Evolutionary conservation across 1,140 invertebrate genomes (phyloP).

Genomic region (Conopomorpha cramerella): DNA sequence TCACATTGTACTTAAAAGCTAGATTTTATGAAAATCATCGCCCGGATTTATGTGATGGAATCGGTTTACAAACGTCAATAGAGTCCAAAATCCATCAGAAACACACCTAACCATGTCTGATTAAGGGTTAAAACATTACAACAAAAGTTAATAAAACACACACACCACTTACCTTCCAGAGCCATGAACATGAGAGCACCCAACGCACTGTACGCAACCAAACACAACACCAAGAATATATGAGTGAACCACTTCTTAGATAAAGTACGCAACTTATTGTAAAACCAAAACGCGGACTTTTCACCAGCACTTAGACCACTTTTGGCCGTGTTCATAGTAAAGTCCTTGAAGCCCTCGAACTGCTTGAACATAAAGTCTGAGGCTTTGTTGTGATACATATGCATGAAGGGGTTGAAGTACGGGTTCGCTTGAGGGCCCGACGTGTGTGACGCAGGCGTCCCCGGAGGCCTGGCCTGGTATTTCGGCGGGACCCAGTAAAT

Average conservation of each 20-base stretch:
- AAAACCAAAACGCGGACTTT: conserved; percentile 78
- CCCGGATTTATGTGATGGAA: too few species aligned
- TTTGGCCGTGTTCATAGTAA: conserved; percentile 72
- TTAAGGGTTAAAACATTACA: conserved; percentile 4
- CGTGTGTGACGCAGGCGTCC: conserved; percentile 51
- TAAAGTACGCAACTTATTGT: conserved; percentile 75
- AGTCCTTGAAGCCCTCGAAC: conserved; percentile 75
- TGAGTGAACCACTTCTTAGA: conserved; percentile 88
- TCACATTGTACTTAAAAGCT: too few species aligned
- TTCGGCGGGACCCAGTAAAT: conserved; percentile 48
- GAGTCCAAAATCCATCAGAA: too few species aligned
- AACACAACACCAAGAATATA: conserved; percentile 78
- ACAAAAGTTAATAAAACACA: too few species aligned
- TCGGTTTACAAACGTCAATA: too few species aligned
- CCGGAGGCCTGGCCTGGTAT: conserved; percentile 39
- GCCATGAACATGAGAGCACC: conserved; percentile 78
- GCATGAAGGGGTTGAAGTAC: conserved; percentile 60
- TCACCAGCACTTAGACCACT: conserved; percentile 80
- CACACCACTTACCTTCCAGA: conserved; percentile 76
- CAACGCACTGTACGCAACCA: conserved; percentile 75
- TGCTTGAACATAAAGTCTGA: conserved; percentile 77
- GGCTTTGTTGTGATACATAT: conserved; percentile 67
- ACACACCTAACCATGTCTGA: too few species aligned
- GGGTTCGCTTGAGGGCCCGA: conserved; percentile 45
- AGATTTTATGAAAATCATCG: too few species aligned